A percentile compares a stretch with the other conserved stretches of the same genome.
phyloP scores from a whole-genome alignment of 2,888 invertebrate species.

The Argyresthia goedartella region DNA sequence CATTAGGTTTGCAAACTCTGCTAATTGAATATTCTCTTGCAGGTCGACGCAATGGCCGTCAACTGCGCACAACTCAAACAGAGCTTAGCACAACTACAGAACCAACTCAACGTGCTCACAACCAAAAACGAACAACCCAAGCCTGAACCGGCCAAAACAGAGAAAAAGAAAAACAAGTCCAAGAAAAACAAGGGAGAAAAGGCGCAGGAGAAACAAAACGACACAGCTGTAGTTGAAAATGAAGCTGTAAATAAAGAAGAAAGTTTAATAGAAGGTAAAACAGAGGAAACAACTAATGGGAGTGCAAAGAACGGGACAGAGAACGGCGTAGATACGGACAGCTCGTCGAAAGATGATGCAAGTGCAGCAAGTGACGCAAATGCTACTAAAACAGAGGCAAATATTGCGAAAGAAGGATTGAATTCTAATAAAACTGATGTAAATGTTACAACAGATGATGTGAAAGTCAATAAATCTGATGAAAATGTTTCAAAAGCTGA shows the following conservation, averaged over 20 bases:
- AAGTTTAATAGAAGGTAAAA: not conserved
- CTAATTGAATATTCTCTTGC: constrained; percentile 4
- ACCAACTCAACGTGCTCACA: constrained; percentile 62
- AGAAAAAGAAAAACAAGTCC: constrained; percentile 53
- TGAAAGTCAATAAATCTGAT: too few relatives aligned
- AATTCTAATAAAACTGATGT: too few relatives aligned
- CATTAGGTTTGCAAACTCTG: too few relatives aligned
- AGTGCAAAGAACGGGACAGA: too few relatives aligned
- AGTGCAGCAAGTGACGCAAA: too few relatives aligned
- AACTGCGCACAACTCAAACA: constrained; percentile 72
- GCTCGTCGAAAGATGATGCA: too few relatives aligned
- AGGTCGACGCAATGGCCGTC: constrained; percentile 73
- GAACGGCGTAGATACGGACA: too few relatives aligned
- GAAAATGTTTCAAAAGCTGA: too few relatives aligned
- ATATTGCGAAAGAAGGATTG: too few relatives aligned
- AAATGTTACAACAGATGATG: too few relatives aligned
- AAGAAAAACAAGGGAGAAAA: constrained; percentile 36
- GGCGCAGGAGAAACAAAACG: constrained; percentile 23
- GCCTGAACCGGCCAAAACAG: constrained; percentile 32
- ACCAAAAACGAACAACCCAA: constrained; percentile 18
- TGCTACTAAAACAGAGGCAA: too few relatives aligned
- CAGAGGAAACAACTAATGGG: not conserved
- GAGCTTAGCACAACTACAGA: constrained; percentile 71
- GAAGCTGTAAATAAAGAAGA: constrained; percentile 15
- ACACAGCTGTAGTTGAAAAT: constrained; percentile 10